phyloP scores from a whole-genome alignment of 2,113 vertebrate genomes.

The Bagarius yarrelli region DNA sequence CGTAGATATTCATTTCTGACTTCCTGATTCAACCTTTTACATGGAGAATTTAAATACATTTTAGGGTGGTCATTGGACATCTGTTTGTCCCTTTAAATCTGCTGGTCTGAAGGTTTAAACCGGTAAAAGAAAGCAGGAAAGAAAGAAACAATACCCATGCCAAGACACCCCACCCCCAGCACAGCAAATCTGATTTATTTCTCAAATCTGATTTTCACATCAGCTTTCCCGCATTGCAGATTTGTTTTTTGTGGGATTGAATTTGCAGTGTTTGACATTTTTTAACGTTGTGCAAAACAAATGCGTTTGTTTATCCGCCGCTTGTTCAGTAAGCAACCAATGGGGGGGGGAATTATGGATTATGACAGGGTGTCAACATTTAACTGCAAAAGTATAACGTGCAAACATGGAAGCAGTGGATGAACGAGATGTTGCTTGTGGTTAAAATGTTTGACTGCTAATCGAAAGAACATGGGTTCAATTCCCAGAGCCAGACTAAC shows the following conservation, averaged over 20 bases:
- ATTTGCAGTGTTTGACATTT: neutral
- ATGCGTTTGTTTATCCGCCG: neutral
- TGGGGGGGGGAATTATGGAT: neutral
- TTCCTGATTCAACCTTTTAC: neutral
- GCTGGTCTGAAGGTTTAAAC: neutral
- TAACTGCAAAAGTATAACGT: too few species aligned
- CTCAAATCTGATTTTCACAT: neutral
- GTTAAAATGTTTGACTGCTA: too few species aligned
- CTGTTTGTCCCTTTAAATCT: neutral
- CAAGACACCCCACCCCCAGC: neutral
- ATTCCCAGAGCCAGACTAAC: too few species aligned
- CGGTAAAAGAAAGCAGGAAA: neutral
- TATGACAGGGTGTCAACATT: neutral
- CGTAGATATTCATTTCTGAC: neutral
- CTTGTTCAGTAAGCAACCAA: neutral
- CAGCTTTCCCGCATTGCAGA: neutral
- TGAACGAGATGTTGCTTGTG: too few species aligned
- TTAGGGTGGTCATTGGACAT: neutral
- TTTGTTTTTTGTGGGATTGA: too few species aligned
- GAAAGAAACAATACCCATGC: neutral
- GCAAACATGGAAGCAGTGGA: too few species aligned
- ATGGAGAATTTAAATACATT: neutral
- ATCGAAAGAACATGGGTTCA: too few species aligned
- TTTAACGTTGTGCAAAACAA: neutral
- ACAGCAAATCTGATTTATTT: conserved; percentile 3